A percentile compares a stretch with the other conserved stretches of the same genome.
These are phyloP conservation scores for Gadopsis bispinosus DNA, from an alignment of 2,797 vertebrate genomes.

Conservation along the genomic window DNA sequence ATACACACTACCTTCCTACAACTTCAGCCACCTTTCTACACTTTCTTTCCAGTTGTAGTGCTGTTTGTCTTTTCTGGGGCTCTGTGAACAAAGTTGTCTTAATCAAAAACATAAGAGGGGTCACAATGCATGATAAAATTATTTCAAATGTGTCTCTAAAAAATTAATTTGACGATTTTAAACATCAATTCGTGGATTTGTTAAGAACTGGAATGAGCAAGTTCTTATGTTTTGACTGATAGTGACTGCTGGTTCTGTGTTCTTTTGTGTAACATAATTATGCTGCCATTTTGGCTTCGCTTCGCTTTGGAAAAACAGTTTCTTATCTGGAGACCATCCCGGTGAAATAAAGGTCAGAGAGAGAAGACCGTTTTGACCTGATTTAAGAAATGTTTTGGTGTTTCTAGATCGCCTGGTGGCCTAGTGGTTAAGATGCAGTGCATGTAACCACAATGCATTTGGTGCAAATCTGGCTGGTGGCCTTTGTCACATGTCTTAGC, in stretches of 20 bases:
- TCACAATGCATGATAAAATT: background rate
- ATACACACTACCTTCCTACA: too few species aligned
- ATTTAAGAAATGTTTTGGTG: constrained; percentile 55
- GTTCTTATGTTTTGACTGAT: background rate
- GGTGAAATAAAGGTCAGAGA: constrained; percentile 55
- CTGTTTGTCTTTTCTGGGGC: background rate
- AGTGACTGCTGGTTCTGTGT: constrained; percentile 16
- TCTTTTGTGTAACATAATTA: constrained; percentile 43
- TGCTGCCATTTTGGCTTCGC: constrained; percentile 31
- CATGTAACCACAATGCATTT: constrained; percentile 43
- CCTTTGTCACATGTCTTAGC: constrained; percentile 34
- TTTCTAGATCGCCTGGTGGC: constrained; percentile 46
- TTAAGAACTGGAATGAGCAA: background rate
- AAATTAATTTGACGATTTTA: background rate
- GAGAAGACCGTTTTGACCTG: constrained; percentile 56
- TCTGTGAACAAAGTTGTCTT: background rate
- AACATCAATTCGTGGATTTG: background rate
- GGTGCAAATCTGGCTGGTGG: constrained; percentile 22
- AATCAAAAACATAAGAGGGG: background rate
- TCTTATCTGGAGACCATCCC: constrained; percentile 52
- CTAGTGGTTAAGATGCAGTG: constrained; percentile 41
- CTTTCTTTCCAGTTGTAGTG: background rate
- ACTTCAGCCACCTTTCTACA: background rate
- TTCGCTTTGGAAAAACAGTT: constrained; percentile 39
- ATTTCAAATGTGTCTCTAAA: background rate